phyloP scores from a whole-genome alignment of 2,888 invertebrate species.

The Iphiclides podalirius region DNA sequence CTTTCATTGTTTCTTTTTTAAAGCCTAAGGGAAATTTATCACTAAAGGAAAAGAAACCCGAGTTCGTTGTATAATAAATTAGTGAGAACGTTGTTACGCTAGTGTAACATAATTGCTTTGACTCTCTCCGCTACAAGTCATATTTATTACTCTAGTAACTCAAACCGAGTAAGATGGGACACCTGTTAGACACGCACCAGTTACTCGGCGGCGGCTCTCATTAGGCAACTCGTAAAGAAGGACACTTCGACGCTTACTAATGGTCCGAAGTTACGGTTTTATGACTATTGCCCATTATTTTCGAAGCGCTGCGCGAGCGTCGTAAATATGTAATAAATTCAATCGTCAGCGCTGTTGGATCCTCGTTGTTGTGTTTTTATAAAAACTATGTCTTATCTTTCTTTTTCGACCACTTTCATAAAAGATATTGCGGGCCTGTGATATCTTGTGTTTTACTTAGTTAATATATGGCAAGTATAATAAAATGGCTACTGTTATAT shows the following conservation, averaged over 20 bases:
- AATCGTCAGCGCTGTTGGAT: background rate
- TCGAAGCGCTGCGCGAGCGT: conserved; percentile 30
- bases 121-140: conserved; percentile 33
- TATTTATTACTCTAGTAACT: conserved; percentile 31
- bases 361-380: conserved; percentile 1
- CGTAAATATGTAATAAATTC: conserved; percentile 48
- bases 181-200: conserved; percentile 58
- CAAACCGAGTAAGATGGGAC: conserved; percentile 36
- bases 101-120: conserved; percentile 39
- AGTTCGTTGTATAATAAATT: conserved; percentile 9
- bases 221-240: conserved; percentile 69
- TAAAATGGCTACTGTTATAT: background rate
- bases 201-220: conserved; percentile 57
- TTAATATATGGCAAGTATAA: background rate
- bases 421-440: too few relatives aligned
- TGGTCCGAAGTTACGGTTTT: conserved; percentile 62
- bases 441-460: too few relatives aligned
- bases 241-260: conserved; percentile 67
- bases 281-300: conserved; percentile 59
- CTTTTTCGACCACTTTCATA: background rate
- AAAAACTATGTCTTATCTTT: background rate
- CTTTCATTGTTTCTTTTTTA: too few relatives aligned
- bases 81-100: conserved; percentile 21
- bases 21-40: too few relatives aligned
- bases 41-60: conserved; percentile 21